A percentile compares a stretch with the other conserved stretches of the same genome.
Evolutionary conservation across 1,140 invertebrate species (phyloP).

Genomic region (Augochlora pura): DNA sequence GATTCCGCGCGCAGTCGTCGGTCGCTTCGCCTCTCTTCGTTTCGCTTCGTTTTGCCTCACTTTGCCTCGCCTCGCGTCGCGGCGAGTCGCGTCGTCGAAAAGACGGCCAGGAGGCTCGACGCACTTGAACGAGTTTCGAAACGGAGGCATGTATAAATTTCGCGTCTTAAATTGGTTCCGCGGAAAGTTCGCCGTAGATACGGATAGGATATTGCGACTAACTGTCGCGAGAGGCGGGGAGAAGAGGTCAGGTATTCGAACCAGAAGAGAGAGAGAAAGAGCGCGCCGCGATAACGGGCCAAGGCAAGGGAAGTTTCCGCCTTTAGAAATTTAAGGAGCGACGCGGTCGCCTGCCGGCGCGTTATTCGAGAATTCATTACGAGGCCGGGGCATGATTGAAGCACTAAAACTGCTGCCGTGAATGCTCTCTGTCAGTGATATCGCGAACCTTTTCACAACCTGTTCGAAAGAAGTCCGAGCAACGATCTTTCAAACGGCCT

Average conservation of each 20-base stretch:
- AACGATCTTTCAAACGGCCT: neutral
- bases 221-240: neutral
- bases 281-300: neutral
- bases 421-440: slow-evolving; percentile 6
- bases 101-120: neutral
- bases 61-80: neutral
- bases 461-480: neutral
- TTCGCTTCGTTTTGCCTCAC: too few species aligned
- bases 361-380: slow-evolving; percentile 25
- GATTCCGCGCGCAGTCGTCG: slow-evolving; percentile 6
- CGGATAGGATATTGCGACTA: slow-evolving; percentile 24
- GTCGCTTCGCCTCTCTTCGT: neutral
- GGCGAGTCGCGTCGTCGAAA: neutral
- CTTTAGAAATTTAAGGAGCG: slow-evolving; percentile 18
- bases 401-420: neutral
- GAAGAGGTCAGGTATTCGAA: neutral
- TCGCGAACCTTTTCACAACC: neutral
- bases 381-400: neutral
- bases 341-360: slow-evolving; percentile 8
- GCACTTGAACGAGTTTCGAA: slow-evolving; percentile 24
- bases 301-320: neutral
- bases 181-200: slow-evolving; percentile 16
- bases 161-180: slow-evolving; percentile 23
- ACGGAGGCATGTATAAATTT: slow-evolving; percentile 15
- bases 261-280: too few species aligned